Conservation (phyloP, 2,113 vertebrate genomes). For the Poeciliopsis turrubarensis region DNA sequence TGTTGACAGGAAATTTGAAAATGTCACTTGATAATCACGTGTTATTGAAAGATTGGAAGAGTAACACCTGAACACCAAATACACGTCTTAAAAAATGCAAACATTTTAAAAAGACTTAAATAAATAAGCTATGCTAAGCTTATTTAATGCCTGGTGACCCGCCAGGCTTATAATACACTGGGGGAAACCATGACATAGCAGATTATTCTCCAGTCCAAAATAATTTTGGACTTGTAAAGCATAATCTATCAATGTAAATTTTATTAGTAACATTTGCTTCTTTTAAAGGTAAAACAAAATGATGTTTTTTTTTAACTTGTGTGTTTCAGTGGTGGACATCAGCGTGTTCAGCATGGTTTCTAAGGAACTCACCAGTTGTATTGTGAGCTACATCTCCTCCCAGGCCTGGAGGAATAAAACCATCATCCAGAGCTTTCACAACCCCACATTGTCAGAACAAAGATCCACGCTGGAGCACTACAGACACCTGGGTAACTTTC, state of each 20-base stretch:
- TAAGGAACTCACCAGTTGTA: constrained; percentile 78
- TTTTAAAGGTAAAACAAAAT: not conserved
- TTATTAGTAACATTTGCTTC: not conserved
- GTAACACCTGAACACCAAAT: no score
- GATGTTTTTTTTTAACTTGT: not conserved
- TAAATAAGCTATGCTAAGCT: no score
- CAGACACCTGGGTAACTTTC: constrained; percentile 83
- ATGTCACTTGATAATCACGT: no score
- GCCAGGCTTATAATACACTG: no score
- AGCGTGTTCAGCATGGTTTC: constrained; percentile 89
- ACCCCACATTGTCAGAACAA: constrained; percentile 49
- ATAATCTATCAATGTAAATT: not conserved
- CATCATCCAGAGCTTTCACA: constrained; percentile 82
- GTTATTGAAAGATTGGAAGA: no score
- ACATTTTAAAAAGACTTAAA: no score
- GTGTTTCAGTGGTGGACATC: constrained; percentile 85
- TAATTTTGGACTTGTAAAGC: not conserved
- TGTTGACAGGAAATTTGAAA: no score
- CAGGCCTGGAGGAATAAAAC: constrained; percentile 82
- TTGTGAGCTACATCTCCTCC: constrained; percentile 83
- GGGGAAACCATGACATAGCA: not conserved
- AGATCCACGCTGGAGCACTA: constrained; percentile 77
- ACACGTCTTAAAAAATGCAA: no score
- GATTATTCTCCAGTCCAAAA: not conserved
- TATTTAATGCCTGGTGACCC: no score